These are phyloP conservation scores for Meandrina meandrites DNA, from an alignment of 92 coral and sea anemone genomes.

Conservation along the genomic window DNA sequence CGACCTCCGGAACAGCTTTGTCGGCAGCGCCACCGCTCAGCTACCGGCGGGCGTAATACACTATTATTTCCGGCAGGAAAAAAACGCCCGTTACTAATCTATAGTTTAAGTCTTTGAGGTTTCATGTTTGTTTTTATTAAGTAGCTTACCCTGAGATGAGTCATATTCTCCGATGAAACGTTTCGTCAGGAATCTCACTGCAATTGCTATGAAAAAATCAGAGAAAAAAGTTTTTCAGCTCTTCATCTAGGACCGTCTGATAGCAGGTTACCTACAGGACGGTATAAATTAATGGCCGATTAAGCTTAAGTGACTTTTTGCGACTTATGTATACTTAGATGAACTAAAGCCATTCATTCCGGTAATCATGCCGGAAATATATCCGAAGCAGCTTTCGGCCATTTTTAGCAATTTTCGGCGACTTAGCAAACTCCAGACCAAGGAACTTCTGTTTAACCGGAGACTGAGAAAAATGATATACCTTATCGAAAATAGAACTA, in stretches of 20 bases:
- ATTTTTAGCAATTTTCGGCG: not conserved
- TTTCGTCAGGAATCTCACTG: constrained; percentile 86
- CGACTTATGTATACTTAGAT: not conserved
- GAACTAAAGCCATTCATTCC: not conserved
- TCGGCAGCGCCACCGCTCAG: not conserved
- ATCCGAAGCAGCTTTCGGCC: not conserved
- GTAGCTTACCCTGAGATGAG: constrained; percentile 79
- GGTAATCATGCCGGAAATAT: not conserved
- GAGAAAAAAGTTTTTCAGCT: not conserved
- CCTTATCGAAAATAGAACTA: too few relatives aligned
- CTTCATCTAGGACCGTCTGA: not conserved
- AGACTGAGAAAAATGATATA: too few relatives aligned
- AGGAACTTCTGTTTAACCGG: not conserved
- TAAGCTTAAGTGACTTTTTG: not conserved
- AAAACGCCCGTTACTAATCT: not conserved
- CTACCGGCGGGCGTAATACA: not conserved
- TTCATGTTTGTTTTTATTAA: not conserved
- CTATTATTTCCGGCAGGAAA: not conserved
- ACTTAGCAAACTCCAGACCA: not conserved
- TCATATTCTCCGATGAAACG: constrained; percentile 92
- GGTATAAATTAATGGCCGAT: not conserved
- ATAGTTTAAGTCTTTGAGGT: not conserved
- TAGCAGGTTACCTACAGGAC: not conserved
- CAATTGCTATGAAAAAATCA: constrained; percentile 59
- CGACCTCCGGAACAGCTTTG: not conserved